Conservation (phyloP, 2,888 invertebrate species). For the Dryomyza anilis region DNA sequence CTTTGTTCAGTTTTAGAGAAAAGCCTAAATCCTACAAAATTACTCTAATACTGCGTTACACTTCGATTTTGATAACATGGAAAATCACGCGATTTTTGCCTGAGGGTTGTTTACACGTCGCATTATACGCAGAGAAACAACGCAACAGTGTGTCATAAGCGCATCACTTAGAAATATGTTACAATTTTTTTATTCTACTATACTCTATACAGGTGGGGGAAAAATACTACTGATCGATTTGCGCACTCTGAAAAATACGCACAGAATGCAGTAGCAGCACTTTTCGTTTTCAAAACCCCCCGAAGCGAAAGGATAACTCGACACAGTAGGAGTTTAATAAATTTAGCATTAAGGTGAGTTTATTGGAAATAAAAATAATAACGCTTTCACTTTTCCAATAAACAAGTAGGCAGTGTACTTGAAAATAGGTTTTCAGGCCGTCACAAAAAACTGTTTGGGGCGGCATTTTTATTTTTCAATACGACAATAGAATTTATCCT, state of each 20-base stretch:
- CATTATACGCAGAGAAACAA: conserved; percentile 29
- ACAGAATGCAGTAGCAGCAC: not conserved
- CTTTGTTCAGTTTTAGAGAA: not conserved
- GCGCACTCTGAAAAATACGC: conserved; percentile 3
- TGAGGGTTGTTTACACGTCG: conserved; percentile 44
- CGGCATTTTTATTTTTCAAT: no score
- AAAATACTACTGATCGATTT: not conserved
- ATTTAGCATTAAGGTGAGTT: conserved; percentile 31
- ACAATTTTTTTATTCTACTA: conserved; percentile 38
- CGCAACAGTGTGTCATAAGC: conserved; percentile 12
- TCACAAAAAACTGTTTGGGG: not conserved
- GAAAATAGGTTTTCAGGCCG: not conserved
- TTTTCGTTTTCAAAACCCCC: conserved; percentile 19
- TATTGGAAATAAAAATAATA: conserved; percentile 14
- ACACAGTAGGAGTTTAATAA: conserved; percentile 44
- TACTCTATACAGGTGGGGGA: not conserved
- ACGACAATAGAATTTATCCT: conserved; percentile 47
- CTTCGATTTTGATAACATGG: not conserved
- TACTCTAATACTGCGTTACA: not conserved
- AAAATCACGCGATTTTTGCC: conserved; percentile 22
- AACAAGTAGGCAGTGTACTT: no score
- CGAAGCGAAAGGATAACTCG: conserved; percentile 34
- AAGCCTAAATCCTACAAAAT: not conserved
- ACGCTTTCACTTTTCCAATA: conserved; percentile 3
- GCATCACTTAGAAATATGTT: conserved; percentile 50